A percentile compares a stretch with the other conserved stretches of the same genome.
Conservation (phyloP, 2,797 vertebrate genomes). For the Pelochelys cantorii region DNA sequence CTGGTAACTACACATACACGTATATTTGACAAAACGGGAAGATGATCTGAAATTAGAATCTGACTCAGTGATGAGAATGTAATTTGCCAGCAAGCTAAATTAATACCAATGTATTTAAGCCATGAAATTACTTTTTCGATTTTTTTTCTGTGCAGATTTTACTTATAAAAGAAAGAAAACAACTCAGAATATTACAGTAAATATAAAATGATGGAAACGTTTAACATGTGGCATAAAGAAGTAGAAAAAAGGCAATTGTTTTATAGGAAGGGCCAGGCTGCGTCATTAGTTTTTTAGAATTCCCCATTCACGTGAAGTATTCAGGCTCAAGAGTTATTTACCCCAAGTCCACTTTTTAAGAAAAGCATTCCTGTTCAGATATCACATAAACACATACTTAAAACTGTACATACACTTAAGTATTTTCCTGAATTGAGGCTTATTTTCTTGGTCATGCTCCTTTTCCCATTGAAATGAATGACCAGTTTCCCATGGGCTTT, state of each 20-base stretch:
- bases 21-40: constrained; percentile 58
- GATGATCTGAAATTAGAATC: constrained; percentile 68
- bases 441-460: background rate
- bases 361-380: background rate
- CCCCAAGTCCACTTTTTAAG: background rate
- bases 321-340: background rate
- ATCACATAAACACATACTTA: background rate
- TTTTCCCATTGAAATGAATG: background rate
- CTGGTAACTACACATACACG: constrained; percentile 33
- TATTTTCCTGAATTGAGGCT: background rate
- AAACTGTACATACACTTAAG: background rate
- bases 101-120: constrained; percentile 52
- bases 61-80: constrained; percentile 54
- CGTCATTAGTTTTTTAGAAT: background rate
- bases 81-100: constrained; percentile 52
- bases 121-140: constrained; percentile 52
- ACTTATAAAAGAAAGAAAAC: constrained; percentile 31
- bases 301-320: background rate
- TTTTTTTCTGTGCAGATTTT: constrained; percentile 45
- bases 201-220: constrained; percentile 19
- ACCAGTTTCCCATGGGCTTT: background rate
- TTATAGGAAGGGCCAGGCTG: constrained; percentile 1
- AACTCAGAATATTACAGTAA: constrained; percentile 49
- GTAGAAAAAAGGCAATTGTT: fast-evolving
- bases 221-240: constrained; percentile 11